Base-by-base conservation (phyloP, 37 sponge, comb jelly and placozoan genomes). In the Lycopodina hypogea region DNA sequence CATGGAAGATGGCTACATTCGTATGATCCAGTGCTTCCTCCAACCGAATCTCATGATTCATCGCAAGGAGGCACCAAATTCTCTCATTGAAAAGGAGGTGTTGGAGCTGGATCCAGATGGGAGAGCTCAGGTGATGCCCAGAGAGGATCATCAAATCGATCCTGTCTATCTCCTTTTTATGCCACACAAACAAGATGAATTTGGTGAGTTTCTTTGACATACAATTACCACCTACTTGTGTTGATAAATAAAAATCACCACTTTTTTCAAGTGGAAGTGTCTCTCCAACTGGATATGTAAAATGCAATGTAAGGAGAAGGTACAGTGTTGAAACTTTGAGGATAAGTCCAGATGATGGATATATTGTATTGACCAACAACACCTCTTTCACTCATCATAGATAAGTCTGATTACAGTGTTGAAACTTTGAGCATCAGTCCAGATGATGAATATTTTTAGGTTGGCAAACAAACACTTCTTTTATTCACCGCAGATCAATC, bases 1-100 rank as follows among this genome's bases (percentile, higher is more conserved):
- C n/a, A n/a, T n/a, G n/a, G n/a, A n/a, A n/a, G n/a, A n/a, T n/a
- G 79, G 71, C 24, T 71, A 72, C 48, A 50, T 89, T 42, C 34
- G 80, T 37, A 42, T 88, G 21, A 77, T 88, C 42, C 88, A 78
- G 56, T 73, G 88, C 38, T 88, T 82, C 79, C 79, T 88, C n/a
- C 23, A 72, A 24, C 82, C 83, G 8, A 40, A 41, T 3, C 70
- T 73, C 41, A 82, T 88, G 78, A 15, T 78, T 35, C n/a, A 42
- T 3, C 56, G 36, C 2, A 64, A 62, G 7, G 89, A 89, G 58
- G 8, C 67, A 0, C 71, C 79, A 28, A 89, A 83, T 21, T 76
- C 89, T 19, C 83, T 88, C 38, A 65, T 58, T 34, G 82, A 82
- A 52, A 55, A 66, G 24, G 62, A 76, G 38, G 76, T 87, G n/a